Evolutionary conservation across 1,140 invertebrate species (phyloP).

Genomic region (Macrocentrus cingulum): DNA sequence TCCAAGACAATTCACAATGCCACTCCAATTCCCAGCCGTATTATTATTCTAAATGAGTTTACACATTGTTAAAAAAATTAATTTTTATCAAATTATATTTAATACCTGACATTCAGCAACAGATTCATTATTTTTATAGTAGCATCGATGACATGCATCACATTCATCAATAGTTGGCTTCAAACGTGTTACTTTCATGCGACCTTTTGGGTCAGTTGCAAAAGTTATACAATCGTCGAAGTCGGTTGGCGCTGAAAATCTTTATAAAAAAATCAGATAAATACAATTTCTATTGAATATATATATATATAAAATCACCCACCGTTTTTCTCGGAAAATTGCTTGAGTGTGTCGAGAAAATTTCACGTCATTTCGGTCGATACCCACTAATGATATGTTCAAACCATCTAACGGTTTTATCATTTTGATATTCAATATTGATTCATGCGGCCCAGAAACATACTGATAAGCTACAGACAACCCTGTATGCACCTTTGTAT

Average conservation of each 20-base stretch:
- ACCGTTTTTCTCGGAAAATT: conserved; percentile 52
- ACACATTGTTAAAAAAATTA: too few relatives aligned
- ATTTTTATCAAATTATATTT: too few relatives aligned
- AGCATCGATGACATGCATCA: conserved; percentile 60
- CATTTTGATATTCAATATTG: conserved; percentile 62
- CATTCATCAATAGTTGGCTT: conserved; percentile 57
- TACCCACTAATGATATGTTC: conserved; percentile 63
- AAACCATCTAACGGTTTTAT: conserved; percentile 57
- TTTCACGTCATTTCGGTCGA: conserved; percentile 56
- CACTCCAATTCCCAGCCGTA: conserved; percentile 55
- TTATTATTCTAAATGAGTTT: conserved; percentile 23
- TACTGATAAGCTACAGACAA: conserved; percentile 59
- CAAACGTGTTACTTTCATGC: conserved; percentile 53
- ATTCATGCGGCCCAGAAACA: conserved; percentile 68
- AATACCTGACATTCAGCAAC: too few relatives aligned
- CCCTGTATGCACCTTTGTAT: conserved; percentile 69
- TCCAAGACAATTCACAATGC: conserved; percentile 64
- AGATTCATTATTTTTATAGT: too few relatives aligned
- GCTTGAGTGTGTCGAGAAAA: conserved; percentile 67
- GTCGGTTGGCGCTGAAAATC: conserved; percentile 45
- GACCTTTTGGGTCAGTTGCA: conserved; percentile 49
- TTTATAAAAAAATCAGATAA: too few relatives aligned
- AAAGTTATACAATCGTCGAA: conserved; percentile 62
- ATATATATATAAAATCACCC: too few relatives aligned
- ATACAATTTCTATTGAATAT: too few relatives aligned